Percentiles rank a stretch among this genome's conserved stretches.
Conservation (phyloP, 2,888 invertebrate species). For the Hyposoter didymator region DNA sequence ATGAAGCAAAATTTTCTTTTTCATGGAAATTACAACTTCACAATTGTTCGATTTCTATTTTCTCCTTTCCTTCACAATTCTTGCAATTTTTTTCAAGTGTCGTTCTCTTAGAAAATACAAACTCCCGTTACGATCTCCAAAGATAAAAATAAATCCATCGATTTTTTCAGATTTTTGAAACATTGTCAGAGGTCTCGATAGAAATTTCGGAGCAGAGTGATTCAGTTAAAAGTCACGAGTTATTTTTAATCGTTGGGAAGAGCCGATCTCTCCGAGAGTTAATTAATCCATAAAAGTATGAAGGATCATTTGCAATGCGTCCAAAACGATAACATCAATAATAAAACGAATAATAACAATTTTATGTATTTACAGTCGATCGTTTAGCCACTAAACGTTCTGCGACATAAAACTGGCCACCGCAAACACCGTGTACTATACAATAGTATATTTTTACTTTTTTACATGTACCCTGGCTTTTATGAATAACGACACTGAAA, state of each 20-base stretch:
- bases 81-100: no score
- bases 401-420: conserved; percentile 41
- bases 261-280: background rate
- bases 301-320: conserved; percentile 13
- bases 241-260: background rate
- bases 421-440: conserved; percentile 10
- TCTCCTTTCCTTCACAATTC: no score
- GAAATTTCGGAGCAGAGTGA: background rate
- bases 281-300: background rate
- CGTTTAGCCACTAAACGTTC: conserved; percentile 49
- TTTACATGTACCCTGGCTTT: conserved; percentile 76
- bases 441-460: conserved; percentile 28
- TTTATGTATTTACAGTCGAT: conserved; percentile 61
- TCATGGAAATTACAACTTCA: no score
- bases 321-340: background rate
- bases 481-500: conserved; percentile 70
- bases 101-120: no score
- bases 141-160: background rate
- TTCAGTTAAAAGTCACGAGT: background rate
- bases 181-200: background rate
- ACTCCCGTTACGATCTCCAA: no score
- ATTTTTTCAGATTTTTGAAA: background rate
- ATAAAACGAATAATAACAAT: background rate
- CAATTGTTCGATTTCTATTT: no score
- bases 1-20: no score